Conservation (phyloP, 2,888 invertebrate genomes). For the Sesamia inferens region DNA sequence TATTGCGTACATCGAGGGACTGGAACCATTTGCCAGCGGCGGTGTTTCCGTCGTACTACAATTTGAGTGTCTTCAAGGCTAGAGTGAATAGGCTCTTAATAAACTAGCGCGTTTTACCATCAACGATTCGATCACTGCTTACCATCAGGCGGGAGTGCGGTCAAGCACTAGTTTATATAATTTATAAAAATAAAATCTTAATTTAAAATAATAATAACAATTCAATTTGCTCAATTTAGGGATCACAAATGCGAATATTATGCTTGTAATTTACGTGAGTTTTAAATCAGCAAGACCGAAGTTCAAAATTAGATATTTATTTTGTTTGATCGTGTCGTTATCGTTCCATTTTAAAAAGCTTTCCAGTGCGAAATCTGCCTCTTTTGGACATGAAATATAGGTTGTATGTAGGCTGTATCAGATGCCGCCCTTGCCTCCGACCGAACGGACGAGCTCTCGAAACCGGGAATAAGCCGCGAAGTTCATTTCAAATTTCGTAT, state of each 20-base stretch:
- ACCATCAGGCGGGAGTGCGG: too few species aligned
- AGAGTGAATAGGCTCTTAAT: too few species aligned
- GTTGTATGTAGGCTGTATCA: slow-evolving; percentile 71
- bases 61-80: too few species aligned
- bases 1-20: too few species aligned
- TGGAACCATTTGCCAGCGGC: too few species aligned
- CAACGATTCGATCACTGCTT: too few species aligned
- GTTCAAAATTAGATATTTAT: too few species aligned
- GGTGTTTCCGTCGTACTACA: too few species aligned
- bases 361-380: slow-evolving; percentile 66
- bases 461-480: slow-evolving; percentile 65
- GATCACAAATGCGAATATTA: background rate
- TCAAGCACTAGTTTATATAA: too few species aligned
- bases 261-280: background rate
- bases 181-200: background rate
- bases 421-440: slow-evolving; percentile 75
- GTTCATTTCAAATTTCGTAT: slow-evolving; percentile 65
- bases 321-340: slow-evolving; percentile 22
- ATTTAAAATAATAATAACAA: background rate
- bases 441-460: slow-evolving; percentile 70
- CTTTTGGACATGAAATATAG: slow-evolving; percentile 71
- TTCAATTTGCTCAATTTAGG: background rate
- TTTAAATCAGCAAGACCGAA: too few species aligned
- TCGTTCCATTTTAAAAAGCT: slow-evolving; percentile 71
- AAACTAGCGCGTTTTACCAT: too few species aligned